Conservation (phyloP, 2,113 vertebrate species). For the Platysternon megacephalum region DNA sequence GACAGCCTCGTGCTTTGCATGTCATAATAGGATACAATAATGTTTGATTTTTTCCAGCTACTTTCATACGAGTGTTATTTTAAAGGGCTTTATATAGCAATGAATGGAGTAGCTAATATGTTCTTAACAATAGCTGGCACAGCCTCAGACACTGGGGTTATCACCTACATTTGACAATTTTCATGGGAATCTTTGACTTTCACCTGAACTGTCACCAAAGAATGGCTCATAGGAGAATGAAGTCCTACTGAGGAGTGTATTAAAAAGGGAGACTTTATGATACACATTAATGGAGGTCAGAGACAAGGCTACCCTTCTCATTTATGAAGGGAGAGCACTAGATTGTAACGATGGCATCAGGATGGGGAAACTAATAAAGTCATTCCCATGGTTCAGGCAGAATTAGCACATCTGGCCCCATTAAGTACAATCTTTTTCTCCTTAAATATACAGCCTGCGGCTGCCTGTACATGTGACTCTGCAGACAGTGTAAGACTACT, state of each 20-base stretch:
- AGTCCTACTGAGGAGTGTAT: background rate
- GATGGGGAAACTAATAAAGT: slow-evolving; percentile 9
- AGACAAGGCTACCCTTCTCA: slow-evolving; percentile 38
- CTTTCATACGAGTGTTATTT: background rate
- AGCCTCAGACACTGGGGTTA: background rate
- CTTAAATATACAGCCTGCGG: slow-evolving; percentile 22
- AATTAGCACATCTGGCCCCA: slow-evolving; percentile 42
- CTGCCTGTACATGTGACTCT: background rate
- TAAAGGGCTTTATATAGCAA: background rate
- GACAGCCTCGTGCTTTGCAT: background rate
- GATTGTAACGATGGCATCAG: slow-evolving; percentile 28
- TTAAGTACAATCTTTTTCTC: slow-evolving; percentile 22
- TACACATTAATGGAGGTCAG: slow-evolving; percentile 36
- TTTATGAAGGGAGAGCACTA: slow-evolving; percentile 26
- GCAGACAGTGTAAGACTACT: background rate
- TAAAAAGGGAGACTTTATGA: slow-evolving; percentile 37
- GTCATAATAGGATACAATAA: background rate
- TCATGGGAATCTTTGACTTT: slow-evolving; percentile 19
- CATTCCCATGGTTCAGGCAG: slow-evolving; percentile 6
- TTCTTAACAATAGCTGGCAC: background rate
- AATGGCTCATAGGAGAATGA: slow-evolving; percentile 22
- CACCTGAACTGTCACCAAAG: slow-evolving; percentile 21
- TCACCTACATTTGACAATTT: slow-evolving; percentile 14
- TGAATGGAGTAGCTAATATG: background rate
- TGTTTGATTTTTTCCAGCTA: background rate